Evolutionary conservation across 2,888 invertebrate genomes (phyloP).

Genomic region (Coleophora flavipennella): DNA sequence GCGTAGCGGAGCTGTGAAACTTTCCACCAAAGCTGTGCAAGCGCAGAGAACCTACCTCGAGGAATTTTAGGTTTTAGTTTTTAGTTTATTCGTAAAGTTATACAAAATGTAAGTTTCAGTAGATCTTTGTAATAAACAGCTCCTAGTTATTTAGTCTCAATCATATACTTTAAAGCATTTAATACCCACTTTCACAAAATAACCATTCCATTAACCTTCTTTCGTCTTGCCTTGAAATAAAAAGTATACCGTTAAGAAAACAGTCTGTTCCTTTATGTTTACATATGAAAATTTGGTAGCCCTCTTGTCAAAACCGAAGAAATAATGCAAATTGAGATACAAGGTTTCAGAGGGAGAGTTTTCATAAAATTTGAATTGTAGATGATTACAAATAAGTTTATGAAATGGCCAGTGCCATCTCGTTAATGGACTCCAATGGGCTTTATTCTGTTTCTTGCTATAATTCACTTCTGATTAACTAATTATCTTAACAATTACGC

Average conservation of each 20-base stretch:
- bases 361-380: slow-evolving; percentile 48
- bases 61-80: too few species aligned
- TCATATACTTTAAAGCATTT: neutral
- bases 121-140: too few species aligned
- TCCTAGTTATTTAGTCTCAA: too few species aligned
- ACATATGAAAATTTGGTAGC: slow-evolving; percentile 33
- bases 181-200: neutral
- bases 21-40: too few species aligned
- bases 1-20: too few species aligned
- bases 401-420: slow-evolving; percentile 32
- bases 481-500: too few species aligned
- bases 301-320: slow-evolving; percentile 27
- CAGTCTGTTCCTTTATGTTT: slow-evolving; percentile 16
- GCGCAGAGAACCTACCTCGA: too few species aligned
- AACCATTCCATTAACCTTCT: neutral
- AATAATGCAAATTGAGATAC: slow-evolving; percentile 38
- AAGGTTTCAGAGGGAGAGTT: slow-evolving; percentile 30
- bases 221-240: neutral
- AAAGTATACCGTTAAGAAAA: neutral
- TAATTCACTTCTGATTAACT: too few species aligned
- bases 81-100: too few species aligned
- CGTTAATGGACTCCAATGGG: slow-evolving; percentile 30
- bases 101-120: too few species aligned
- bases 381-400: slow-evolving; percentile 49
- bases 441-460: slow-evolving; percentile 3